phyloP scores from a whole-genome alignment of 2,888 invertebrate genomes.

The Gortyna flavago region DNA sequence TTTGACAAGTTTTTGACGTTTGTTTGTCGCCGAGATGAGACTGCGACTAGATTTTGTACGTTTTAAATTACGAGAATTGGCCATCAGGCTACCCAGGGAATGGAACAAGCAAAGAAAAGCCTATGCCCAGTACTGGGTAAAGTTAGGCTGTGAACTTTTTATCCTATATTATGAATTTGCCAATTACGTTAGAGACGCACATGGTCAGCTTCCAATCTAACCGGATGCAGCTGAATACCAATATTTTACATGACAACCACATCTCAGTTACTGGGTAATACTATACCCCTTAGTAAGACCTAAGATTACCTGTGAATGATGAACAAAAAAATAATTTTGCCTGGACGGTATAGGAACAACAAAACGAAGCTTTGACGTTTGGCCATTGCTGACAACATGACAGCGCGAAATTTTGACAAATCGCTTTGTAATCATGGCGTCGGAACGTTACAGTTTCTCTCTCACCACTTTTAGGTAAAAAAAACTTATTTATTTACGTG shows the following conservation, averaged over 20 bases:
- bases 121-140: background rate
- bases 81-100: too few relatives aligned
- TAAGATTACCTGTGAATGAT: background rate
- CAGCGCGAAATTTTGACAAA: conserved; percentile 76
- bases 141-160: background rate
- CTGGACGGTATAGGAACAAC: background rate
- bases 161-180: background rate
- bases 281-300: background rate
- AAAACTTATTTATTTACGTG: conserved; percentile 72
- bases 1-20: too few relatives aligned
- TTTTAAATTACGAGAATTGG: too few relatives aligned
- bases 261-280: background rate
- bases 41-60: too few relatives aligned
- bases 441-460: conserved; percentile 99
- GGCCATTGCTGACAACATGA: conserved; percentile 72
- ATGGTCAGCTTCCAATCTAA: background rate
- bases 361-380: conserved; percentile 59
- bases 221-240: background rate
- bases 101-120: background rate
- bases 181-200: too few relatives aligned
- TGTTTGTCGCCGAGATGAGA: too few relatives aligned
- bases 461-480: conserved; percentile 93
- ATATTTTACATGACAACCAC: background rate
- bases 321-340: background rate
- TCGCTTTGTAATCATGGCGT: conserved; percentile 95